Evolutionary conservation across 2,888 invertebrate species (phyloP), one percentile per base, ranked within the genome.

Genomic region (Tinea trinotella): DNA sequence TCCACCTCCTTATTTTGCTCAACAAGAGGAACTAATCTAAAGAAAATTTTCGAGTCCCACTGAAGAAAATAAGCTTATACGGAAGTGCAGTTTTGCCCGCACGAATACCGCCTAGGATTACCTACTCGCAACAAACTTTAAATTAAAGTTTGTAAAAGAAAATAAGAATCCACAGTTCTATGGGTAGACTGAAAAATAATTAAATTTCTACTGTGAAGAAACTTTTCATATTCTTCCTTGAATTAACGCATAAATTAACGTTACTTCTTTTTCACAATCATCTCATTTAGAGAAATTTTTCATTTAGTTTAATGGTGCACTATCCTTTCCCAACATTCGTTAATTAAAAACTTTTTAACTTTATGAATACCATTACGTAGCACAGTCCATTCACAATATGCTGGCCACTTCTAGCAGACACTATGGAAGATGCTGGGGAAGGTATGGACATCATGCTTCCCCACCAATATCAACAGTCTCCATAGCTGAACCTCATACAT

Each of bases 1-100:
- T 75, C 70, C 66, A 70, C 76, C 70, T 66, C 75, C 69, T 71
- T 80, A 77, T 83, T 84, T 82, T 76, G 62, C 76, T 67, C 80
- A 82, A 84, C 82, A 83, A 82, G 80, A 78, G 76, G 82, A 85
- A 84, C 83, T 85, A 84, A 84, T 84, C 80, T 83, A 82, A 84
- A 84, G 80, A 81, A 84, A 83, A 80, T 82, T 84, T 84, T 83
- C 80, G 76, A 76, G 80, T 75, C 75, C 66, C 74, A 67, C 67
- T 68, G 71, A 79, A 76, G 74, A 83, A 83, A 84, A 84, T 83
- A 79, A 84, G 78, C 82, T 84, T 76, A 80, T 78, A 82, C 76
- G 83, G 76, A 78, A 78, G 70, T 79, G 81, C 77, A 83, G 76
- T 79, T 83, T 35, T 74, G 68, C 77, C 71, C 74, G 76, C 74